These are phyloP conservation scores for Colostygia pectinataria DNA, from an alignment of 2,888 invertebrate species.

Conservation along the genomic window DNA sequence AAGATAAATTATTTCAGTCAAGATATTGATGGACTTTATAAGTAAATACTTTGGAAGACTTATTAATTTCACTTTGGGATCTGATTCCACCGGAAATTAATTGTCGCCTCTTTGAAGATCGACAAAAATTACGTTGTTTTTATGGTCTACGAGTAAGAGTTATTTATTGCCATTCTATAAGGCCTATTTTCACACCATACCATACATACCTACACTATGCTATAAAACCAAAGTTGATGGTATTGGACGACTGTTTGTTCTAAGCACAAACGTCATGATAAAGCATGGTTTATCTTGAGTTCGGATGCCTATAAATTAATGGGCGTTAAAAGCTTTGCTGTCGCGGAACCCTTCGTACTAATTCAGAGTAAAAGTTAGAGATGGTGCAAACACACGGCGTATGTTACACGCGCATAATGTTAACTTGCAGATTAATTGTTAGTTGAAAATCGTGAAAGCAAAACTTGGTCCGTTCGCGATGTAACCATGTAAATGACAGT, in stretches of 20 bases:
- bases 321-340: conserved; percentile 29
- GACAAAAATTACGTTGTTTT: conserved; percentile 6
- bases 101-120: conserved; percentile 18
- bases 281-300: conserved; percentile 31
- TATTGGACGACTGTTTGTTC: conserved; percentile 14
- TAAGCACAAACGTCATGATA: conserved; percentile 26
- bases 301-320: conserved; percentile 34
- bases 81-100: conserved; percentile 36
- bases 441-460: no score
- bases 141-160: no score
- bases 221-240: conserved; percentile 4
- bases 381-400: neutral
- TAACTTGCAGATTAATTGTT: no score
- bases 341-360: conserved; percentile 23
- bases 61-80: conserved; percentile 39
- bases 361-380: neutral
- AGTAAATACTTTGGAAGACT: conserved; percentile 39
- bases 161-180: no score
- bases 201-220: no score
- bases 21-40: conserved; percentile 45
- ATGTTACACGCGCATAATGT: no score
- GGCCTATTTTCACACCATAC: no score
- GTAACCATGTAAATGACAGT: no score
- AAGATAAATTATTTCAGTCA: conserved; percentile 50
- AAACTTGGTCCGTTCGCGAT: no score